Evolutionary conservation across 2,888 invertebrate genomes (phyloP), one percentile per base, ranked within the genome.

Genomic region (Eilema depressum): DNA sequence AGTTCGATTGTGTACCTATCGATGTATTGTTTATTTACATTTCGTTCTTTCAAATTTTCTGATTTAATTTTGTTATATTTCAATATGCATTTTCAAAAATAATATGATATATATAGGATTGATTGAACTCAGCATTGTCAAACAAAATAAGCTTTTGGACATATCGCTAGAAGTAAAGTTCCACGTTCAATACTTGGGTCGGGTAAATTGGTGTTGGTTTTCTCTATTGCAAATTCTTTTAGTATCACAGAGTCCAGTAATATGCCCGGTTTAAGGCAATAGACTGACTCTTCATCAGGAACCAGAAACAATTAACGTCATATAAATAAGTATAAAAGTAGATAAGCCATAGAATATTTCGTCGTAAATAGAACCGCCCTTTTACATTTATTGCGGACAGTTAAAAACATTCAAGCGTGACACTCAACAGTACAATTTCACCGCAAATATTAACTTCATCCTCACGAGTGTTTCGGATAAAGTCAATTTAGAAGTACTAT

Each of bases 401-500:
- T 53, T 53, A 53, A 53, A 47, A 53, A 53, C 53, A 47, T 47
- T n/a, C 8, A 53, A 53, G 53, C 53, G 53, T 53, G n/a, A 53
- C 53, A 53, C 53, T n/a, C 53, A n/a, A 53, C 53, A 53, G 61
- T 26, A 57, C 41, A 66, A 41, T 63, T 63, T 56, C n/a, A n/a
- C 56, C 37, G 25, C 47, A 67, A 8, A 63, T 33, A 57, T 28
- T 25, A 63, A 68, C 63, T 67, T 68, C 62, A 56, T 56, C 62
- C 30, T 30, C 68, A 33, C 61, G 33, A 62, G 30, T 25, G 62
- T 30, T 23, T 62, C 23, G n/a, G 68, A 33, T 53, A 56, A 17
- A 68, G 63, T 17, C 57, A 57, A 63, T 56, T 63, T 63, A 56
- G 20, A 37, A 65, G 68, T 63, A 28, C 37, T 72, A 69, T 62